A percentile compares a stretch with the other conserved stretches of the same genome.
These are phyloP conservation scores for Egretta garzetta DNA, from an alignment of 2,113 vertebrate genomes.

Conservation along the genomic window DNA sequence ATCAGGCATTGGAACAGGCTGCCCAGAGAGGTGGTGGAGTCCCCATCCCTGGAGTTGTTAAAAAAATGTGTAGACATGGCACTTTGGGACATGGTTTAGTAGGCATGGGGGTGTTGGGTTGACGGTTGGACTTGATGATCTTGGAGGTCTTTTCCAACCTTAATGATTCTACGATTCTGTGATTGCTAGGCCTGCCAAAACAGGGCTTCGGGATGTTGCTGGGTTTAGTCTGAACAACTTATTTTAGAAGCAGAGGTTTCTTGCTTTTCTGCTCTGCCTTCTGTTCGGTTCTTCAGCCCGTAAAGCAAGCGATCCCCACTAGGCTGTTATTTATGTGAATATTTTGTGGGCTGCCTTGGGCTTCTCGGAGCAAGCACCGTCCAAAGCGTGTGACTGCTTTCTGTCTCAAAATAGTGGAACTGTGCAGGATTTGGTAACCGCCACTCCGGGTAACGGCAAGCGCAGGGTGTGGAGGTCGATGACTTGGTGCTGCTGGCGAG, in stretches of 20 bases:
- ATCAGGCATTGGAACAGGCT: too few relatives aligned
- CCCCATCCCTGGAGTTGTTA: too few relatives aligned
- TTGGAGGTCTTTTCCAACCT: too few relatives aligned
- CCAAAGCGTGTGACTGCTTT: neutral
- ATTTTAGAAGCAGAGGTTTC: accelerated
- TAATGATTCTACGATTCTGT: too few relatives aligned
- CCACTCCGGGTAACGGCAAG: neutral
- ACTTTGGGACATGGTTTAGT: too few relatives aligned
- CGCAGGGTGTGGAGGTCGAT: neutral
- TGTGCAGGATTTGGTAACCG: neutral
- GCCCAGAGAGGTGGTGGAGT: too few relatives aligned
- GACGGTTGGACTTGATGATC: too few relatives aligned
- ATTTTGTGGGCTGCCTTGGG: neutral
- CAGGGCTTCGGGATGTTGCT: accelerated
- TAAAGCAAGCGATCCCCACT: accelerated
- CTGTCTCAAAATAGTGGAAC: neutral
- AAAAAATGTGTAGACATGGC: too few relatives aligned
- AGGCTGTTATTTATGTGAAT: accelerated
- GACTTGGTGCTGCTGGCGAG: neutral
- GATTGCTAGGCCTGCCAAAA: neutral
- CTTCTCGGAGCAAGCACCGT: neutral
- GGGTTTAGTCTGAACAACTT: accelerated
- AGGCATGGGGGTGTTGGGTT: too few relatives aligned
- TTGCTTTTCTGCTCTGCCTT: neutral
- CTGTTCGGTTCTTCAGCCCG: neutral